A percentile compares a stretch with the other conserved stretches of the same genome.
These are phyloP conservation scores for Atlantisia rogersi DNA, from an alignment of 2,113 vertebrate genomes.

Conservation along the genomic window DNA sequence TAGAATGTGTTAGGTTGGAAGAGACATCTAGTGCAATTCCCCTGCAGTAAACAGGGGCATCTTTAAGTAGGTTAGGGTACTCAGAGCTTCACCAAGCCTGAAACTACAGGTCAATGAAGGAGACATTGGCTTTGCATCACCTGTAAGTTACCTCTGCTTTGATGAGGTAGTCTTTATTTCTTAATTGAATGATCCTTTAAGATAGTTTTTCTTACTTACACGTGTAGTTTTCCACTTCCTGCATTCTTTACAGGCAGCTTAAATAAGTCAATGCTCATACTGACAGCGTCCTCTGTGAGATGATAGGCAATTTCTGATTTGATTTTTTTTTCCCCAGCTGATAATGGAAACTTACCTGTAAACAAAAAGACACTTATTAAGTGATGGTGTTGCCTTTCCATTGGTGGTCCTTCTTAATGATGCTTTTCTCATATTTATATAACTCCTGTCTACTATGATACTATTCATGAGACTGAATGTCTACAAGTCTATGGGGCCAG, in stretches of 20 bases:
- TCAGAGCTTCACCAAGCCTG: too few species aligned
- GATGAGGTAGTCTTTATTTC: neutral
- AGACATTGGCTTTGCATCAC: neutral
- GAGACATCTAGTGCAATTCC: too few species aligned
- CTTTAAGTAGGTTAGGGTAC: too few species aligned
- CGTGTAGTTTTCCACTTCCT: neutral
- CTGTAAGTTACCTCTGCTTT: neutral
- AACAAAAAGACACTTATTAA: neutral
- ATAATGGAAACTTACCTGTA: neutral
- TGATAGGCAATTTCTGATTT: neutral
- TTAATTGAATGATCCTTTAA: neutral
- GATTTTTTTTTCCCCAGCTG: neutral
- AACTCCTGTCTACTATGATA: neutral
- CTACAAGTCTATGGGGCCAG: too few species aligned
- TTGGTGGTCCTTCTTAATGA: neutral
- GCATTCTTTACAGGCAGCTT: neutral
- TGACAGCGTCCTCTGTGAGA: neutral
- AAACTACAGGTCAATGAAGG: neutral
- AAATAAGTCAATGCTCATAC: neutral
- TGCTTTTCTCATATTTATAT: neutral
- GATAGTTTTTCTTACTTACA: neutral
- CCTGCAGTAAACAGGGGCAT: too few species aligned
- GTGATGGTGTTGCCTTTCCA: neutral
- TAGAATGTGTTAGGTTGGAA: too few species aligned
- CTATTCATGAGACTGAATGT: too few species aligned